Evolutionary conservation across 1,140 invertebrate genomes (phyloP), one percentile per base, ranked within the genome.

Genomic region (Drosophila oshimai): DNA sequence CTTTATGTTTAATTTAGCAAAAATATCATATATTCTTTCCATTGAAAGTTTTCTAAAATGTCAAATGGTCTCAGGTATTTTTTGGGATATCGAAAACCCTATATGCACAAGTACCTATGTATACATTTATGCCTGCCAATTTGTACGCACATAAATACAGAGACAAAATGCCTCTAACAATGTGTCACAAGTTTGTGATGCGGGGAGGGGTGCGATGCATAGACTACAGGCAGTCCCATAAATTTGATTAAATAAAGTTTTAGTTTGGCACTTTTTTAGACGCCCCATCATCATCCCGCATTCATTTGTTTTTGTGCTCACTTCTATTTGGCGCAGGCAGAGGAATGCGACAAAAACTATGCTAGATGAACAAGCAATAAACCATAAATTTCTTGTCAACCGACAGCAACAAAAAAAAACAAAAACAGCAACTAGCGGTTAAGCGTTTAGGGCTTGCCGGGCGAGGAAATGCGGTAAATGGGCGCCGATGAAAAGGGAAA

Each of bases 211-310:
- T 10, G 18, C 17, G 39, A 34, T 34, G 33, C 29, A 33, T 28
- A 28, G 54, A 33, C 20, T 70, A 58, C 36, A 62, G 50, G 22
- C 42, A 17, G 50, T 41, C 39, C 71, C 83, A 87, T 86, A 86
- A 87, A 86, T 86, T 86, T 86, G 81, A 86, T 86, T 87, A 87
- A 86, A 86, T 87, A 86, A 86, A 86, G 75, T 86, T 87, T 80
- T 69, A 80, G 72, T 80, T 67, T 80, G 69, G 60, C 64, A 44
- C 67, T 79, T 81, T 78, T 81, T 68, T 47, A 51, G 37, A 47
- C 45, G 22, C 36, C 26, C 34, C 44, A 53, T 46, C 31, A 13
- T 9, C 5, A n/a, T 3, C n/a, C 7, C 42, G 20, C 36, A 69
- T 69, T 70, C 67, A 69, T 69, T 47, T 41, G 44, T 70, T 47